These are phyloP conservation scores for Trachymyrmex cornetzi DNA, from an alignment of 1,140 invertebrate species.

Conservation along the genomic window DNA sequence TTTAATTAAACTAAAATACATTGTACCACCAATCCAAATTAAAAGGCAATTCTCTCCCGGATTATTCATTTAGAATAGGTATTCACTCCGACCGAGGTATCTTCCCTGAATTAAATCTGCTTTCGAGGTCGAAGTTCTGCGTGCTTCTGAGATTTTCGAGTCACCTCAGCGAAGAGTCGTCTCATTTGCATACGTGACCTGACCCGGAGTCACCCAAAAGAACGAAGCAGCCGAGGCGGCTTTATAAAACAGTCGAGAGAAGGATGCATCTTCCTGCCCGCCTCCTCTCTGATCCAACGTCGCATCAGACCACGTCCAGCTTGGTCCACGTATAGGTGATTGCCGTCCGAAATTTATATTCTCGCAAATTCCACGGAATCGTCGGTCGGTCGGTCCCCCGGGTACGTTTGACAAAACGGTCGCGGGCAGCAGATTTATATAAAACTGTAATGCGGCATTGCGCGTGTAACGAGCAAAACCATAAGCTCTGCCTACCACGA, in stretches of 20 bases:
- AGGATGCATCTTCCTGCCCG: conserved; percentile 52
- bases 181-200: conserved; percentile 80
- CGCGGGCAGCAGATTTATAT: conserved; percentile 76
- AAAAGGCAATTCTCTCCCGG: neutral
- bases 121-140: conserved; percentile 35
- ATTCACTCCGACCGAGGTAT: neutral
- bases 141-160: conserved; percentile 55
- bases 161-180: conserved; percentile 56
- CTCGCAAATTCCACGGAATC: conserved; percentile 80
- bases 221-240: conserved; percentile 45
- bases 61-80: conserved; percentile 24
- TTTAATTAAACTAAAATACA: neutral
- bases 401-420: conserved; percentile 67
- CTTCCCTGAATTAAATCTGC: conserved; percentile 28
- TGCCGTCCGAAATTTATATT: conserved; percentile 77
- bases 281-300: too few relatives aligned
- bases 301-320: neutral
- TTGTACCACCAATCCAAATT: neutral
- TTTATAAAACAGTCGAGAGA: conserved; percentile 63
- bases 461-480: conserved; percentile 72
- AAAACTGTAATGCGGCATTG: conserved; percentile 73
- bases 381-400: conserved; percentile 50
- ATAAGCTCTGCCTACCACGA: conserved; percentile 65
- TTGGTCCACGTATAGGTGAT: conserved; percentile 54
- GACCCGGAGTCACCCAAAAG: conserved; percentile 72